Evolutionary conservation across 2,888 invertebrate genomes (phyloP).

Genomic region (Hydrotaea diabolus): DNA sequence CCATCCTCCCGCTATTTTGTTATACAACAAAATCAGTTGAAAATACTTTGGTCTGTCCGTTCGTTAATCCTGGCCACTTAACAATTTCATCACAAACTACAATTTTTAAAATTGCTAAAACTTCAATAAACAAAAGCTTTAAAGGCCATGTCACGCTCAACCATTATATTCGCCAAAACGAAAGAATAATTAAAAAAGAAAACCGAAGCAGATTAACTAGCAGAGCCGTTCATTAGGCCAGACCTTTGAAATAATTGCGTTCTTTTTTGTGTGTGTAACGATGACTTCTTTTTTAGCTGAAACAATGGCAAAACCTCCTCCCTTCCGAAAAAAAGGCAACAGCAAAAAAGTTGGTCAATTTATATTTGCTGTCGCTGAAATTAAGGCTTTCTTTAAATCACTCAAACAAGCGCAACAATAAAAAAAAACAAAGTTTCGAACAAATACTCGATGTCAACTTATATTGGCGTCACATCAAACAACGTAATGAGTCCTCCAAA

Average conservation of each 20-base stretch:
- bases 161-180: neutral
- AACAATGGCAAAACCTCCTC: neutral
- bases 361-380: neutral
- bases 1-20: too few relatives aligned
- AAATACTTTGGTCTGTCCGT: too few relatives aligned
- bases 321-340: too few relatives aligned
- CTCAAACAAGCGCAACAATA: too few relatives aligned
- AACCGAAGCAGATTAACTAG: neutral
- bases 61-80: too few relatives aligned
- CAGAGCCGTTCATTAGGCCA: neutral
- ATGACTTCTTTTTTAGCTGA: neutral
- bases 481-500: neutral
- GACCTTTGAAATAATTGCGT: neutral
- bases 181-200: neutral
- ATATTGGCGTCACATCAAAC: neutral
- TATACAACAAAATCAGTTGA: too few relatives aligned
- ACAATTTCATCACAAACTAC: too few relatives aligned
- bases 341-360: neutral
- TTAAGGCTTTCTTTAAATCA: constrained; percentile 5
- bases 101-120: too few relatives aligned
- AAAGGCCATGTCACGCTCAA: neutral
- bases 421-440: neutral
- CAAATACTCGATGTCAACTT: neutral
- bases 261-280: neutral
- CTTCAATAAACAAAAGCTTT: neutral